These are phyloP conservation scores for Sebastes trivittatus DNA, from an alignment of 2,797 vertebrate species.

Conservation along the genomic window DNA sequence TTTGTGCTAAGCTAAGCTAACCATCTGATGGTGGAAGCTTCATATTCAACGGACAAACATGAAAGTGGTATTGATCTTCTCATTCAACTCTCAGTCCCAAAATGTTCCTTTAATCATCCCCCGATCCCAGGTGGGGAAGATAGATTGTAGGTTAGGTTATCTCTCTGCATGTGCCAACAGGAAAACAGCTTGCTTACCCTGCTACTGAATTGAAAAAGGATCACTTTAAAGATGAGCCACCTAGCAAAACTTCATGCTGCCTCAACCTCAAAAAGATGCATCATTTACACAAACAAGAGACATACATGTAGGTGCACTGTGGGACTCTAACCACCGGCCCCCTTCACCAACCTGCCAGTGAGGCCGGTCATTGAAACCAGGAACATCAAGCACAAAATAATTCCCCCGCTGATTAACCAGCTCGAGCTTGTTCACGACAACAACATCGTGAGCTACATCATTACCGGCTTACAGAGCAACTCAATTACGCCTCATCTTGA, in stretches of 20 bases:
- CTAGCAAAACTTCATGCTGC: not conserved
- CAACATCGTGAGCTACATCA: slow-evolving; percentile 37
- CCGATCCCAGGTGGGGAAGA: not conserved
- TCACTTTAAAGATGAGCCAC: not conserved
- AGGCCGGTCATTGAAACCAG: slow-evolving; percentile 1
- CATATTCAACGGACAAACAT: not conserved
- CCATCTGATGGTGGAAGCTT: not conserved
- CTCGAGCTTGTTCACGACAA: slow-evolving; percentile 42
- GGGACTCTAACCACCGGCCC: not conserved
- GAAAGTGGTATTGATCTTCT: not conserved
- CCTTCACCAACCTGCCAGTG: not conserved
- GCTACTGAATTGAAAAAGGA: not conserved
- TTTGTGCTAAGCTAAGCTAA: not conserved
- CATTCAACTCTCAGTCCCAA: not conserved
- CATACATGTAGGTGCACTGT: not conserved
- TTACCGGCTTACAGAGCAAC: slow-evolving; percentile 53
- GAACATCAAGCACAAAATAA: slow-evolving; percentile 22
- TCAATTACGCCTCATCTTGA: slow-evolving; percentile 57
- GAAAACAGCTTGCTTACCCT: not conserved
- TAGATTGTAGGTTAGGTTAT: not conserved
- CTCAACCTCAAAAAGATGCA: not conserved
- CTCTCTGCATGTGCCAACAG: slow-evolving; percentile 6
- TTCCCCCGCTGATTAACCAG: slow-evolving; percentile 37
- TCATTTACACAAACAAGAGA: not conserved
- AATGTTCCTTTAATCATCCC: slow-evolving; percentile 13